These are phyloP conservation scores for Mesorhabditis sp. DNA, from an alignment of 2,888 invertebrate genomes.

Conservation along the genomic window DNA sequence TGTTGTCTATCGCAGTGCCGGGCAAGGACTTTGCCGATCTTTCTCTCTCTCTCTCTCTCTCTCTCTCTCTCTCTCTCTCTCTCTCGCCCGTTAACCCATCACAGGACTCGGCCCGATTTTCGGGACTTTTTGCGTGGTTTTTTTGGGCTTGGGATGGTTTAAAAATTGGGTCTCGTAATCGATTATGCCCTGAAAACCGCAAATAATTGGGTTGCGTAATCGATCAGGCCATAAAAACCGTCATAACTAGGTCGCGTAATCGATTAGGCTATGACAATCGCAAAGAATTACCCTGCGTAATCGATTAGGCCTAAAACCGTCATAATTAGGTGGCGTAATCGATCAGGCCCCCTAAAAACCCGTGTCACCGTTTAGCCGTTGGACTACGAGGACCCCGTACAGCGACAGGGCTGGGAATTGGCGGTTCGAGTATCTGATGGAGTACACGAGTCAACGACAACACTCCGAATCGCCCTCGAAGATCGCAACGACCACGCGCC, in stretches of 20 bases:
- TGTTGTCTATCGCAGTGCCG: not conserved
- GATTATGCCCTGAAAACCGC: too few species aligned
- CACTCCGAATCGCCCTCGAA: constrained; percentile 85
- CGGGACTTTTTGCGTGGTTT: too few species aligned
- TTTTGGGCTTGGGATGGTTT: too few species aligned
- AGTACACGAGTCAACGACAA: constrained; percentile 90
- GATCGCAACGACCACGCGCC: constrained; percentile 93
- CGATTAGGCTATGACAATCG: not conserved
- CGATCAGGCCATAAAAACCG: not conserved
- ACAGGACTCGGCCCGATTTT: not conserved
- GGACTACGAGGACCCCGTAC: constrained; percentile 88
- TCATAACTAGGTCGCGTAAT: not conserved
- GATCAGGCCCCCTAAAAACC: not conserved
- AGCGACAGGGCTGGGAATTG: constrained; percentile 87
- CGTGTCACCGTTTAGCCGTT: constrained; percentile 67
- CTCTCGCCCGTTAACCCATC: not conserved
- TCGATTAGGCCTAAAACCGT: too few species aligned
- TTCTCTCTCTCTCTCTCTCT: not conserved
- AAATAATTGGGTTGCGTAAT: too few species aligned
- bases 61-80: not conserved
- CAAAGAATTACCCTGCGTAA: not conserved
- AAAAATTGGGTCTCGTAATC: too few species aligned
- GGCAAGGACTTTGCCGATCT: too few species aligned
- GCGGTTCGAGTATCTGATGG: constrained; percentile 77
- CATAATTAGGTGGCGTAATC: not conserved